Evolutionary conservation across 2,113 vertebrate genomes (phyloP), one percentile per base, ranked within the genome.

Genomic region (Lasiurus borealis): DNA sequence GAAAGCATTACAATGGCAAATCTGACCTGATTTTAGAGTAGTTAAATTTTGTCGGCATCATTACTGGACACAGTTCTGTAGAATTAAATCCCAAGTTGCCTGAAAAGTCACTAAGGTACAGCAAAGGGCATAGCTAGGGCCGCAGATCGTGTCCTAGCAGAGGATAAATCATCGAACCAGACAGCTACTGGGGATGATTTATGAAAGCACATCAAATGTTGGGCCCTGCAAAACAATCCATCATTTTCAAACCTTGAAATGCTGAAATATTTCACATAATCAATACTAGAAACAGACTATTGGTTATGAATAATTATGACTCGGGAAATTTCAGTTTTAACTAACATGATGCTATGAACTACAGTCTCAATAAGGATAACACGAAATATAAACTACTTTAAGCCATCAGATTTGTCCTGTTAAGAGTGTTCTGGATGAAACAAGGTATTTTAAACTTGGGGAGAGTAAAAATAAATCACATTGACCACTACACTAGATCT

Each of bases 121-220:
- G 92, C 34, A 68, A 88, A 95, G 87, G 78, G 68, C 94, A 97
- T 0, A 9, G 83, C 92, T 95, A 92, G 85, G 91, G 83, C 87
- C 97, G 97, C 94, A 57, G 13, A 77, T 57, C 86, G 84, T 52
- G 25, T 48, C 75, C 81, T 71, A 34, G 64, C 90, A 90, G 57
- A 95, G 97, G 89, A 40, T 91, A 97, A 93, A 93, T 85, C 72
- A 98, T 97, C 98, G 77, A 95, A 94, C 68, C 72, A 94, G 83
- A 89, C 87, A 98, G 97, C 90, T 85, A 11, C 80, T 96, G 48
- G 91, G 86, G 88, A 97, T 96, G 98, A 99, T 98, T 99, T 96
- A 97, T 98, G 92, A 97, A 96, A 90, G 90, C 88, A 82, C 18
- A 84, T 68, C 71, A 93, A 84, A 96, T 91, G 72, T 73, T 1